phyloP scores from a whole-genome alignment of 2,797 vertebrate genomes.

The Sandelia bainsii region DNA sequence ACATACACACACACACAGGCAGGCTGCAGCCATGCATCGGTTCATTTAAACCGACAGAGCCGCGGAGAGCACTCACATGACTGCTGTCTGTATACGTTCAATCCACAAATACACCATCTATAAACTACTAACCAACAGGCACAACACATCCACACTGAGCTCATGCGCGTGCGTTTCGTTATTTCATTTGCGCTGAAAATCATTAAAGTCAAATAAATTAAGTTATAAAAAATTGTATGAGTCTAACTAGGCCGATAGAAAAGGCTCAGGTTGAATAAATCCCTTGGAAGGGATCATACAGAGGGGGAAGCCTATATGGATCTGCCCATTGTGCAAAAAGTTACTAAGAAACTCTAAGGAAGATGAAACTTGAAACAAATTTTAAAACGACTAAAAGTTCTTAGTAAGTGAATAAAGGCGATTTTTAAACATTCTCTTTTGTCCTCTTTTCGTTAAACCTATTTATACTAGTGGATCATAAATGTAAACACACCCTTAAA shows the following conservation, averaged over 20 bases:
- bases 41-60: slow-evolving; percentile 64
- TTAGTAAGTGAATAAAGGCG: neutral
- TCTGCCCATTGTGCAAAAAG: neutral
- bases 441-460: neutral
- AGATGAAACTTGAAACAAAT: slow-evolving; percentile 21
- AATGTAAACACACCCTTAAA: slow-evolving; percentile 28
- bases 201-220: slow-evolving; percentile 6
- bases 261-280: slow-evolving; percentile 3
- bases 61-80: slow-evolving; percentile 40
- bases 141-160: neutral
- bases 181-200: slow-evolving; percentile 19
- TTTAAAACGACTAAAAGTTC: slow-evolving; percentile 6
- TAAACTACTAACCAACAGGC: neutral
- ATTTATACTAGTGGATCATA: neutral
- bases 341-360: slow-evolving; percentile 7
- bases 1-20: neutral
- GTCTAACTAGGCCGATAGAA: slow-evolving; percentile 9
- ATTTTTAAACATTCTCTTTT: slow-evolving; percentile 16
- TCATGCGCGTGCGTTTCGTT: slow-evolving; percentile 42
- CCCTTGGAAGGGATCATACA: neutral
- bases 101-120: neutral
- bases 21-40: slow-evolving; percentile 64
- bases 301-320: neutral
- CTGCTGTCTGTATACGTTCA: slow-evolving; percentile 50
- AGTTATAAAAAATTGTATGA: slow-evolving; percentile 54